A percentile compares a stretch with the other conserved stretches of the same genome.
phyloP scores from a whole-genome alignment of 2,113 vertebrate genomes.

The Rhipidura dahli region DNA sequence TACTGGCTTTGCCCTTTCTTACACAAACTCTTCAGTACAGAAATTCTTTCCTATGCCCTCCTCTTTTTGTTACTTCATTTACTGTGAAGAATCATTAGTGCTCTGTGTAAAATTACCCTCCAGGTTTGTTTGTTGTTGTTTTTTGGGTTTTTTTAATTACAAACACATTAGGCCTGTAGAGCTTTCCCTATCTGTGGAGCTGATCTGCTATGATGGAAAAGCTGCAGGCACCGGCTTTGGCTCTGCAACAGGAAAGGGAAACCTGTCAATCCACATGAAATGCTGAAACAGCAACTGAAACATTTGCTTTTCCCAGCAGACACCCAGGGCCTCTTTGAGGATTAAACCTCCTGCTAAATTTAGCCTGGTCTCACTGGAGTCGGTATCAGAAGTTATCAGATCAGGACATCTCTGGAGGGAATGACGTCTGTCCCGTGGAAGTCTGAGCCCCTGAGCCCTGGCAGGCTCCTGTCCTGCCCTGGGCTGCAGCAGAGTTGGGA shows the following conservation, averaged over 20 bases:
- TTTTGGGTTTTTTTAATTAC: neutral
- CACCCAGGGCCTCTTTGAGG: constrained; percentile 37
- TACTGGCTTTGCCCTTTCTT: neutral
- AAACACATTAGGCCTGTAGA: neutral
- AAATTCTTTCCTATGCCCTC: neutral
- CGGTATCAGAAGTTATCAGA: constrained; percentile 42
- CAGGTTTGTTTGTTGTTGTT: neutral
- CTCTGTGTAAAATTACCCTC: neutral
- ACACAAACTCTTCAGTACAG: neutral
- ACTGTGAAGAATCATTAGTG: neutral
- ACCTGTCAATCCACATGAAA: neutral
- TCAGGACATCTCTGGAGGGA: constrained; percentile 28
- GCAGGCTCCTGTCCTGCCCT: neutral
- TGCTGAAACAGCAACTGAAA: constrained; percentile 32
- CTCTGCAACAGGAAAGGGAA: neutral
- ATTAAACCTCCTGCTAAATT: constrained; percentile 56
- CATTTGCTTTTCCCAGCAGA: constrained; percentile 31
- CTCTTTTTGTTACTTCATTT: neutral
- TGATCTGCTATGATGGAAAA: neutral
- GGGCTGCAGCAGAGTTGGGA: neutral
- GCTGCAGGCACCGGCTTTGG: neutral
- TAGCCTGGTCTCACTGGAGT: constrained; percentile 4
- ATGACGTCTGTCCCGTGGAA: constrained; percentile 6
- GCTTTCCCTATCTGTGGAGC: neutral
- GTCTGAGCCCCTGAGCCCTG: constrained; percentile 20